Percentiles rank a stretch among this genome's conserved stretches.
Evolutionary conservation across 2,113 vertebrate genomes (phyloP).

Genomic region (Mobula birostris): DNA sequence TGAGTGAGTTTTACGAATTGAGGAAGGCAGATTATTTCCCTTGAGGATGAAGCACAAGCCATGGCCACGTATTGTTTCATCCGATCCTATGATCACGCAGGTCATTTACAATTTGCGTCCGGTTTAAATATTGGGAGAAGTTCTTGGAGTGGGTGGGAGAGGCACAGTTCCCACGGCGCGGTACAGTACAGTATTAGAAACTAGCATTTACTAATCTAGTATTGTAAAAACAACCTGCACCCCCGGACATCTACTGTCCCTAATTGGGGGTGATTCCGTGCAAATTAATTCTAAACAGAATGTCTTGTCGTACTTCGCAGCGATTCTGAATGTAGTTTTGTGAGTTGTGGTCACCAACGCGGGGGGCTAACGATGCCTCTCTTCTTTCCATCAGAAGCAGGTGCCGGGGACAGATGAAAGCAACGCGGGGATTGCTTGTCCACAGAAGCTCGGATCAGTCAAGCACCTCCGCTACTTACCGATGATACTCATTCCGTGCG

Average conservation of each 20-base stretch:
- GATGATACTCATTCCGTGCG: slow-evolving; percentile 66
- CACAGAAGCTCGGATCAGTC: slow-evolving; percentile 61
- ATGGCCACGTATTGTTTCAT: slow-evolving; percentile 3
- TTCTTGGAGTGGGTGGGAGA: background rate
- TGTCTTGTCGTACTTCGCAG: background rate
- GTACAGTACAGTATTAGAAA: background rate
- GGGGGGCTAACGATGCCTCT: background rate
- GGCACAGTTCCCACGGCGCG: background rate
- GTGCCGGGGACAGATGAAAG: slow-evolving; percentile 58
- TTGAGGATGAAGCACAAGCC: background rate
- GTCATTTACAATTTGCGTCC: background rate
- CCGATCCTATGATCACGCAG: background rate
- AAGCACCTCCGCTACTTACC: slow-evolving; percentile 61
- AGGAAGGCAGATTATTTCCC: slow-evolving; percentile 1
- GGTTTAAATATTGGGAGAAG: background rate
- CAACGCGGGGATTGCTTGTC: slow-evolving; percentile 59
- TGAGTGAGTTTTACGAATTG: slow-evolving; percentile 22
- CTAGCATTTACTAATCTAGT: background rate
- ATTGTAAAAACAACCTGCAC: background rate
- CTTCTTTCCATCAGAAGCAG: slow-evolving; percentile 49
- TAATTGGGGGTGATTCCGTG: background rate
- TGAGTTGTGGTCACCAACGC: background rate
- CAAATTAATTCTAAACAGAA: background rate
- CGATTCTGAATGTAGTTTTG: background rate
- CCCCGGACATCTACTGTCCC: too few species aligned